Base-by-base conservation (phyloP, 2,113 vertebrate genomes). In the Calonectris borealis region DNA sequence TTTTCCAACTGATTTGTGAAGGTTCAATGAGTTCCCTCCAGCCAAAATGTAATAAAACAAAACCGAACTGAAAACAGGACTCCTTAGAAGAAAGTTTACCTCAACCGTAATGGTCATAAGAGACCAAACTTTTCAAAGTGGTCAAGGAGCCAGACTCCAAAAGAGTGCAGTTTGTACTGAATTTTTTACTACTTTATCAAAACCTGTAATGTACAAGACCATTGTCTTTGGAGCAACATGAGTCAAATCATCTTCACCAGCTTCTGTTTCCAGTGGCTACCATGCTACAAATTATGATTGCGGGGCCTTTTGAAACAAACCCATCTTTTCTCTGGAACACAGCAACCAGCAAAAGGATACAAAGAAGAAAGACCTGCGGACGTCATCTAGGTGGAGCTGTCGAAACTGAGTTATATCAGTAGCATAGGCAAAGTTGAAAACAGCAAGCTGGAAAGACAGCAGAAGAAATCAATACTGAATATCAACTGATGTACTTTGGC, bases 311-410 rank as follows among this genome's bases (percentile, higher is more conserved):
- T 73, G 78, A 83, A 91, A 73, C 27, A 69, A 75, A 46, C 20
- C 36, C 29, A 26, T 70, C 27, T 83, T 68, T 6, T 22, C 21
- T n/a, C 42, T 44, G 57, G 77, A 92, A 88, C 6, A 18, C 58
- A 93, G 85, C 32, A 57, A 78, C 17, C 8, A 32, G 73, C 21
- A 58, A 95, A 98, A 98, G 99, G 99, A 99, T 99, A 99, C 99
- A 91, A 99, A 99, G 97, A 99, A 99, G 95, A 99, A 99, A 18
- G 99, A 99, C 97, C 99, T 98, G 64, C 99, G 98, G 92, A 99
- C 90, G 9, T 99, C 99, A 72, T 99, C 99, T 31, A 98, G 81
- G 93, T 96, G 98, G 29, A 99, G 98, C 78, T 99, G 98, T 72
- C 99, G 98, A 93, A 99, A 97, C 94, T 98, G 99, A 91, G 97